Evolutionary conservation across 1,140 invertebrate genomes (phyloP).

Genomic region (Drosophila navojoa): DNA sequence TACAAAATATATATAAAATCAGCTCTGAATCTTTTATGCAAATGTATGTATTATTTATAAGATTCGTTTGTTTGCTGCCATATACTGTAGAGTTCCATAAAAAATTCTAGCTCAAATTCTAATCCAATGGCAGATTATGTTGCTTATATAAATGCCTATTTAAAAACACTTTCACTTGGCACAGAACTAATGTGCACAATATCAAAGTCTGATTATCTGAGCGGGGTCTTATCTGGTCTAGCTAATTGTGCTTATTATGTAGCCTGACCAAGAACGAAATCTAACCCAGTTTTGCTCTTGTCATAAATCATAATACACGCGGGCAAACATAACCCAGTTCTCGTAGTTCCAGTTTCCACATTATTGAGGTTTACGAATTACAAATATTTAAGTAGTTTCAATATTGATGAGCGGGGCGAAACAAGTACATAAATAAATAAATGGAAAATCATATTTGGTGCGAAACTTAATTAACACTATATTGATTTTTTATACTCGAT

Average conservation of each 20-base stretch:
- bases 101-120: no score
- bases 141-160: no score
- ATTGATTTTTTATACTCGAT: constrained; percentile 67
- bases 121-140: no score
- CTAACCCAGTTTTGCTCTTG: constrained; percentile 62
- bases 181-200: neutral
- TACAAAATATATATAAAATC: no score
- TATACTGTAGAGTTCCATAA: no score
- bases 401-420: constrained; percentile 45
- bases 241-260: constrained; percentile 21
- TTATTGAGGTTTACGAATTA: neutral
- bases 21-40: no score
- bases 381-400: neutral
- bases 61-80: no score
- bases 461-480: constrained; percentile 68
- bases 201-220: constrained; percentile 3
- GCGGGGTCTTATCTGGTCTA: constrained; percentile 51
- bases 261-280: constrained; percentile 5
- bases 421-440: constrained; percentile 43
- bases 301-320: constrained; percentile 57
- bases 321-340: constrained; percentile 71
- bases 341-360: constrained; percentile 26
- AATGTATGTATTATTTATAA: no score
- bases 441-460: constrained; percentile 57
- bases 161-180: constrained; percentile 3